Evolutionary conservation across 1,140 invertebrate genomes (phyloP), one percentile per base, ranked within the genome.

Genomic region (Coelopa frigida): DNA sequence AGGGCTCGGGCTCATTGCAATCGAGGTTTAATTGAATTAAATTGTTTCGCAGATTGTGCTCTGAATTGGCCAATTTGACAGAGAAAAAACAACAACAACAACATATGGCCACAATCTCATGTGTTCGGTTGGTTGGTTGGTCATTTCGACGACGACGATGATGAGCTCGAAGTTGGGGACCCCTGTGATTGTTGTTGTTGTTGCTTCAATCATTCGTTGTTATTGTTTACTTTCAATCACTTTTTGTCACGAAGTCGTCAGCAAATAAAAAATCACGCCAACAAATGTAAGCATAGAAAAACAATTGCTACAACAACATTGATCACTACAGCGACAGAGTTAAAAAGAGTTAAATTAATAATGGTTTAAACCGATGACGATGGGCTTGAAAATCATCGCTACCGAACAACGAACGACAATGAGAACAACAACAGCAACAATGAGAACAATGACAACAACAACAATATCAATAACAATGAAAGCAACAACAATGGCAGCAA

Each of bases 161-260:
- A n/a, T n/a, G n/a, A n/a, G n/a, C n/a, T n/a, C n/a, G n/a, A n/a
- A n/a, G n/a, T n/a, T n/a, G n/a, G n/a, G n/a, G n/a, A n/a, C n/a
- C n/a, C n/a, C n/a, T n/a, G n/a, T n/a, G n/a, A n/a, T n/a, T n/a
- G n/a, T n/a, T n/a, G n/a, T n/a, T n/a, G n/a, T n/a, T n/a, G n/a
- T n/a, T n/a, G n/a, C n/a, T n/a, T n/a, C n/a, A n/a, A n/a, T n/a
- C n/a, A n/a, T n/a, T n/a, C n/a, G n/a, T n/a, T n/a, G n/a, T n/a
- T n/a, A n/a, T 65, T 66, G 60, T 66, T 66, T 66, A 61, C 56
- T 59, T 66, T 66, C 60, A 66, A 66, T 66, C 62, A 66, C 62
- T 59, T 66, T 66, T 66, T 59, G 62, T 66, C 62, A 66, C 62
- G 62, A 66, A 65, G 57, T 45, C 43, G 43, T 52, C 50, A 52